These are phyloP conservation scores for Micropoecilia bifurca DNA, from an alignment of 2,797 vertebrate genomes.

Conservation along the genomic window DNA sequence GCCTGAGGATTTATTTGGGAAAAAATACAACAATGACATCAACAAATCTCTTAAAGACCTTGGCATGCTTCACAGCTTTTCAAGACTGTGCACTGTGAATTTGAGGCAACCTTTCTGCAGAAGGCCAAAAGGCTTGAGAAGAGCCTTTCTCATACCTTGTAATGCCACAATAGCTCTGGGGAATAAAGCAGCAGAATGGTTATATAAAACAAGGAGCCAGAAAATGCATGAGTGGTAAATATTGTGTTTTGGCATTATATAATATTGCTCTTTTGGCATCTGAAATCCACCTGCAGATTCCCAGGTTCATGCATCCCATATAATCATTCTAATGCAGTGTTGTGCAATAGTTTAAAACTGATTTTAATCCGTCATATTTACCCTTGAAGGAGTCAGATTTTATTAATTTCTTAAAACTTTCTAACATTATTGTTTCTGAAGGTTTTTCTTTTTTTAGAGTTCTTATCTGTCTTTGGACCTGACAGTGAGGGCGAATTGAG, in stretches of 20 bases:
- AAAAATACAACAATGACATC: constrained; percentile 60
- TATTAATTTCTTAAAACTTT: not conserved
- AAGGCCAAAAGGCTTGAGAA: constrained; percentile 67
- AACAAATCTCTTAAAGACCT: constrained; percentile 72
- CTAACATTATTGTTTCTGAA: not conserved
- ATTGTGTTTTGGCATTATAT: constrained; percentile 14
- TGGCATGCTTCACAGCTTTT: constrained; percentile 52
- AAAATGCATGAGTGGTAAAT: constrained; percentile 33
- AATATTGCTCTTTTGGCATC: not conserved
- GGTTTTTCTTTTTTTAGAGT: not conserved
- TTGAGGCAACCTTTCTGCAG: constrained; percentile 69
- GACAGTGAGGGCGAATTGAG: not conserved
- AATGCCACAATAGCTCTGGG: constrained; percentile 54
- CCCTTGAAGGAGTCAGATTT: not conserved
- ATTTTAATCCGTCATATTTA: not conserved
- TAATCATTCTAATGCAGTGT: not conserved
- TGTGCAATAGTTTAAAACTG: not conserved
- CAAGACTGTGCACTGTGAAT: constrained; percentile 47
- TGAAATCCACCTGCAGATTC: not conserved
- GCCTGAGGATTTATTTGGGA: constrained; percentile 66
- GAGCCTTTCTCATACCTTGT: constrained; percentile 63
- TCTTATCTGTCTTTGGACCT: not conserved
- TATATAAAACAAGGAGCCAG: constrained; percentile 26
- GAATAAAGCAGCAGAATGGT: constrained; percentile 39
- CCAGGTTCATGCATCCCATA: not conserved